Conservation (phyloP, 2,888 invertebrate species). For the Drosophila subquinaria region DNA sequence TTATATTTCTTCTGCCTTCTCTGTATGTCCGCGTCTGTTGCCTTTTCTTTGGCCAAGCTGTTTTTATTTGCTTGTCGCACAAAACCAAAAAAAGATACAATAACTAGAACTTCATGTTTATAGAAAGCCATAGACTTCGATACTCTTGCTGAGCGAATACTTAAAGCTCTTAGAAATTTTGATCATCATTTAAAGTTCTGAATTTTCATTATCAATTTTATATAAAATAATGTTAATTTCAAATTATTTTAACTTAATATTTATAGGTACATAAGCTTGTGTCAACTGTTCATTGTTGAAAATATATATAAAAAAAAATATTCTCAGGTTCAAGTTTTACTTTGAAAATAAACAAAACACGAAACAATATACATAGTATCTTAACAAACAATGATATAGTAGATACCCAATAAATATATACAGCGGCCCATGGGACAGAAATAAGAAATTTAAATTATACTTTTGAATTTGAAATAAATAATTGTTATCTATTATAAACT, state of each 20-base stretch:
- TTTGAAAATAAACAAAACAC: background rate
- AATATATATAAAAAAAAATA: background rate
- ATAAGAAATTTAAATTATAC: too few relatives aligned
- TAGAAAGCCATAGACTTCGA: background rate
- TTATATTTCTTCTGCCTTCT: background rate
- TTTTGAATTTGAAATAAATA: too few relatives aligned
- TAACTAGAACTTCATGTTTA: background rate
- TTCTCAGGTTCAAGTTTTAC: background rate
- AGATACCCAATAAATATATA: too few relatives aligned
- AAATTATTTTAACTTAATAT: background rate
- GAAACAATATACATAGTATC: background rate
- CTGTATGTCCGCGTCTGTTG: constrained; percentile 16
- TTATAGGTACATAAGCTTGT: background rate
- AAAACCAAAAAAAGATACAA: constrained; percentile 12
- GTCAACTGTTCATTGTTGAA: background rate
- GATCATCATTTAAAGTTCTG: too few relatives aligned
- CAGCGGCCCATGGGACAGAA: too few relatives aligned
- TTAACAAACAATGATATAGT: background rate
- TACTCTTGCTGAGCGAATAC: constrained; percentile 15
- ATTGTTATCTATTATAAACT: too few relatives aligned
- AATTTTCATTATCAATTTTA: background rate
- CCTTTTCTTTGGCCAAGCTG: constrained; percentile 32
- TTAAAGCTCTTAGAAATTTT: too few relatives aligned
- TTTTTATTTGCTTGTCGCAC: constrained; percentile 39
- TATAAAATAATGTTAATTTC: background rate